phyloP scores from a whole-genome alignment of 2,113 vertebrate species.

The Hassar affinis region DNA sequence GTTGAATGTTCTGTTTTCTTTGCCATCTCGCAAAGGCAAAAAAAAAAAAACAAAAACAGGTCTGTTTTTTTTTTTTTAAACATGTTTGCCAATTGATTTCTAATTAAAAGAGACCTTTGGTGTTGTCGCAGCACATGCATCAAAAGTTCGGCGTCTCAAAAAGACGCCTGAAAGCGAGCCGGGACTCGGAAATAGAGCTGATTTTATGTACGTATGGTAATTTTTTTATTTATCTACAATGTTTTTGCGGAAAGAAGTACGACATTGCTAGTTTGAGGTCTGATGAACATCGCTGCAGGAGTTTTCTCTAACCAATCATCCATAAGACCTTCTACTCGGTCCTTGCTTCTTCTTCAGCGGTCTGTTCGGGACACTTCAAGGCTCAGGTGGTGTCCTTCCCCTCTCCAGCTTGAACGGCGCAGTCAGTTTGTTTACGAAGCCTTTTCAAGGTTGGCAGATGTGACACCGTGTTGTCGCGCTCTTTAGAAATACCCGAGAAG shows the following conservation, averaged over 20 bases:
- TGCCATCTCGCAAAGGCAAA: constrained; percentile 30
- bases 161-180: constrained; percentile 33
- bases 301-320: constrained; percentile 59
- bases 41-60: constrained; percentile 70
- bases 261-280: constrained; percentile 48
- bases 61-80: constrained; percentile 66
- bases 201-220: not conserved
- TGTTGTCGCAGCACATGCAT: constrained; percentile 59
- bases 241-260: not conserved
- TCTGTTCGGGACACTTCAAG: constrained; percentile 32
- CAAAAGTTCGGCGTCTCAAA: constrained; percentile 64
- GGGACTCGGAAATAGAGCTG: constrained; percentile 10
- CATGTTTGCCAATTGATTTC: constrained; percentile 63
- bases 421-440: constrained; percentile 51
- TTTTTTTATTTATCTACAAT: not conserved
- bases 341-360: constrained; percentile 58
- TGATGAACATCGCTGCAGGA: constrained; percentile 56
- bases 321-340: constrained; percentile 60
- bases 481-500: not conserved
- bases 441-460: constrained; percentile 50
- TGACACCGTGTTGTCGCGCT: not conserved
- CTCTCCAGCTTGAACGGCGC: constrained; percentile 52
- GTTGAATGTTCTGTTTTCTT: constrained; percentile 56
- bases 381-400: constrained; percentile 63
- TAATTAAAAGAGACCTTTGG: constrained; percentile 73